Base-by-base conservation (phyloP, 1,140 invertebrate species). In the Solenopsis invicta region DNA sequence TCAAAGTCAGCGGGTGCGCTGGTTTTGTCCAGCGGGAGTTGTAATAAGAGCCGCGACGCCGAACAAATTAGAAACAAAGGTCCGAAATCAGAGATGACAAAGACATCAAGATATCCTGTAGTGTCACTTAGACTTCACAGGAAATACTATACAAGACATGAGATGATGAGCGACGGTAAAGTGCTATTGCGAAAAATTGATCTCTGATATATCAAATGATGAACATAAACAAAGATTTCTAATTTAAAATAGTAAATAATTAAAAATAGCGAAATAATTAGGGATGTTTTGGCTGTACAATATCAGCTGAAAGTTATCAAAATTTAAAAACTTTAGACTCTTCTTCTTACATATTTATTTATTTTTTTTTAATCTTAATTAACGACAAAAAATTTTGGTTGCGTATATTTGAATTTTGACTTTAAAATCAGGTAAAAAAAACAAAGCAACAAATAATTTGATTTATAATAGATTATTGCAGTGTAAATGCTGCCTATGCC, bases 1-100 rank as follows among this genome's bases (percentile, higher is more conserved):
- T 92, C 92, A 94, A 93, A 93, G 92, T 93, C 89, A 92, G 48
- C 82, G 59, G 71, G 56, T 77, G 24, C 37, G 16, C 37, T 50
- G 59, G 62, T 13, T 72, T 87, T 24, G 12, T 24, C 1, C 18
- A 34, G 12, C 69, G 59, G 18, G 18, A 77, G n/a, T 77, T 2
- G 56, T 13, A 50, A 84, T 67, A 29, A 82, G 54, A 76, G 54
- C 24, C 24, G 10, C 64, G 29, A 41, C 10, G 24, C 29, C 4
- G 8, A n/a, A n/a, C 21, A 0, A 54, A 80, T 18, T 5, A 37
- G 18, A n/a, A 67, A 75, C 48, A 56, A 29, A 69, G 29, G 4
- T n/a, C 13, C 24, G 59, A 80, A 59, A 76, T 34, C 16, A 71
- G 80, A 82, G 21, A 37, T 34, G 34, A 48, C 16, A n/a, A 45